Evolutionary conservation across 2,113 vertebrate genomes (phyloP).

Genomic region (Microtus montanus): DNA sequence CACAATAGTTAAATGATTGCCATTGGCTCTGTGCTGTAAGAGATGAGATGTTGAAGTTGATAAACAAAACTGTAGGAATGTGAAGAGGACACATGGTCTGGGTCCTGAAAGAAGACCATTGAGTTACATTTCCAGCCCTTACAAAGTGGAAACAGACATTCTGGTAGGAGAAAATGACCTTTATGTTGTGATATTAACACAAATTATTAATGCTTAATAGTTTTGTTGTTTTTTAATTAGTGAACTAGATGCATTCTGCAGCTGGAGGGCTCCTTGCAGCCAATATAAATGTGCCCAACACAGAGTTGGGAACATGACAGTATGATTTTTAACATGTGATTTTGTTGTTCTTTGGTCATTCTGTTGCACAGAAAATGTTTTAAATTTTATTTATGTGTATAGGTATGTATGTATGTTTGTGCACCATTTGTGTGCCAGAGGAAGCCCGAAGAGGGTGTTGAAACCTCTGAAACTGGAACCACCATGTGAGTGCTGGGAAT

Average conservation of each 20-base stretch:
- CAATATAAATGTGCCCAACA: background rate
- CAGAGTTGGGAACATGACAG: background rate
- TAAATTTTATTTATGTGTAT: background rate
- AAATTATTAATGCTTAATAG: background rate
- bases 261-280: background rate
- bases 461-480: background rate
- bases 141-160: background rate
- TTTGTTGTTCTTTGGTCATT: background rate
- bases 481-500: background rate
- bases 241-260: background rate
- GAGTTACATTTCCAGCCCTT: background rate
- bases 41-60: background rate
- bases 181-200: background rate
- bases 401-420: background rate
- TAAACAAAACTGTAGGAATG: too few species aligned
- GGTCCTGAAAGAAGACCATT: background rate
- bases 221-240: background rate
- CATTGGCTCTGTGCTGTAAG: background rate
- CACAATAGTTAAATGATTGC: background rate
- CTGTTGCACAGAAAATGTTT: background rate
- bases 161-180: slow-evolving; percentile 10
- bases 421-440: background rate
- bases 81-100: background rate
- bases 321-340: background rate
- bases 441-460: background rate